A percentile compares a stretch with the other conserved stretches of the same genome.
Conservation (phyloP, 2,888 invertebrate species). For the Conops quadrifasciatus region DNA sequence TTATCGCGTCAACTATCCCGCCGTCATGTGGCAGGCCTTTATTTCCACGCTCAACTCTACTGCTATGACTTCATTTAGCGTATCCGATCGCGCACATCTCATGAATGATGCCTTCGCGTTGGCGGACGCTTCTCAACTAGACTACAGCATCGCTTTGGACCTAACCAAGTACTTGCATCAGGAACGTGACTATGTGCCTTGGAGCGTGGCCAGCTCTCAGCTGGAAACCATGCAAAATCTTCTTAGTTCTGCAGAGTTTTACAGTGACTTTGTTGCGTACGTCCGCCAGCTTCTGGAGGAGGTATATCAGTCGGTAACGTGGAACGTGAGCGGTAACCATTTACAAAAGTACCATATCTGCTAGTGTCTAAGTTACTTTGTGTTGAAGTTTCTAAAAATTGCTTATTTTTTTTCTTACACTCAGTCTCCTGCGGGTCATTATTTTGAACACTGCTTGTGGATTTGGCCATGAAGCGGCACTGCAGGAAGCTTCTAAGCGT, state of each 20-base stretch:
- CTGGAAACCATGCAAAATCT: conserved; percentile 66
- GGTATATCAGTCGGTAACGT: conserved; percentile 71
- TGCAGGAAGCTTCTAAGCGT: conserved; percentile 67
- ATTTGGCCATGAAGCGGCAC: conserved; percentile 71
- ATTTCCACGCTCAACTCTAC: conserved; percentile 55
- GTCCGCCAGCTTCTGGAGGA: conserved; percentile 69
- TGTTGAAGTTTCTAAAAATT: not conserved
- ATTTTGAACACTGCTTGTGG: conserved; percentile 73
- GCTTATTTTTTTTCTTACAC: not conserved
- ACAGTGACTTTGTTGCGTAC: conserved; percentile 69
- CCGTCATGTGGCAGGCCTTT: conserved; percentile 70
- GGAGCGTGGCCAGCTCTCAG: conserved; percentile 73
- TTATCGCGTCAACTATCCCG: conserved; percentile 84
- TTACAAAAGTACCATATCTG: conserved; percentile 54
- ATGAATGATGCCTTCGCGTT: conserved; percentile 84
- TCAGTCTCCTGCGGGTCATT: conserved; percentile 71
- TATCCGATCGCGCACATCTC: conserved; percentile 78
- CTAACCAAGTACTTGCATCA: conserved; percentile 73
- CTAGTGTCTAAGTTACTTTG: not conserved
- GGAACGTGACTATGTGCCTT: conserved; percentile 78
- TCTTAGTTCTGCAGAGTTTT: conserved; percentile 67
- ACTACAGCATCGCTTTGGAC: conserved; percentile 74
- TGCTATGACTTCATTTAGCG: conserved; percentile 60
- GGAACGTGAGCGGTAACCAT: conserved; percentile 68
- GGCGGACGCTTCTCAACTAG: conserved; percentile 74